These are phyloP conservation scores for Pachycephala philippinensis DNA, from an alignment of 2,113 vertebrate genomes.

Conservation along the genomic window DNA sequence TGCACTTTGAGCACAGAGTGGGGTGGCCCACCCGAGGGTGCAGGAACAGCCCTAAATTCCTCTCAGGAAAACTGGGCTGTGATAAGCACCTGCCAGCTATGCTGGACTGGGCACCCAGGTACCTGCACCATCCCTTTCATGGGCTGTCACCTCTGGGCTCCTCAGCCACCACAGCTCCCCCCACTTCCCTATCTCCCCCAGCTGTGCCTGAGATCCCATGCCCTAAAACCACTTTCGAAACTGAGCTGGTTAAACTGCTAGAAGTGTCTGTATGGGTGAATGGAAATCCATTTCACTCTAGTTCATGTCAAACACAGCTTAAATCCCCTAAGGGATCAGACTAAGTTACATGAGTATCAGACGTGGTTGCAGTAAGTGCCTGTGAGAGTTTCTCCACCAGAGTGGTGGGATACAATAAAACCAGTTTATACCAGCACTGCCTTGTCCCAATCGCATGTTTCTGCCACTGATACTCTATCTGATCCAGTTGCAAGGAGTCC, in stretches of 20 bases:
- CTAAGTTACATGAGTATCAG: neutral
- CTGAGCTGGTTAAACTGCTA: neutral
- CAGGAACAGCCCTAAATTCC: neutral
- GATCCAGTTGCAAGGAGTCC: fast-evolving
- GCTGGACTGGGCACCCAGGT: too few species aligned
- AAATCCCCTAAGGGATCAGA: neutral
- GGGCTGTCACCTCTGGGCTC: fast-evolving
- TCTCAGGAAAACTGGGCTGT: neutral
- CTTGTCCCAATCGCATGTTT: fast-evolving
- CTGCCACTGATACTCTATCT: neutral
- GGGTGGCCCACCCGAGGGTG: too few species aligned
- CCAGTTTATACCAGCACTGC: neutral
- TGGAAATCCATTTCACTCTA: neutral
- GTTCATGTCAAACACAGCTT: neutral
- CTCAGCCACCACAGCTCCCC: neutral
- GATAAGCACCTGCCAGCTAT: neutral
- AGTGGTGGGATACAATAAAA: neutral
- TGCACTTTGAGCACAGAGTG: fast-evolving
- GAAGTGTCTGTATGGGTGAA: neutral
- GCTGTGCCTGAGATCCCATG: neutral
- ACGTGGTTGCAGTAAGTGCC: neutral
- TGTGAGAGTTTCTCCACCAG: neutral
- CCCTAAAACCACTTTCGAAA: neutral
- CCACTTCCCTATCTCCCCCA: neutral
- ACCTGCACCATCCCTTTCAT: neutral